phyloP scores from a whole-genome alignment of 1,140 invertebrate species.

The Steinernema khuongi region DNA sequence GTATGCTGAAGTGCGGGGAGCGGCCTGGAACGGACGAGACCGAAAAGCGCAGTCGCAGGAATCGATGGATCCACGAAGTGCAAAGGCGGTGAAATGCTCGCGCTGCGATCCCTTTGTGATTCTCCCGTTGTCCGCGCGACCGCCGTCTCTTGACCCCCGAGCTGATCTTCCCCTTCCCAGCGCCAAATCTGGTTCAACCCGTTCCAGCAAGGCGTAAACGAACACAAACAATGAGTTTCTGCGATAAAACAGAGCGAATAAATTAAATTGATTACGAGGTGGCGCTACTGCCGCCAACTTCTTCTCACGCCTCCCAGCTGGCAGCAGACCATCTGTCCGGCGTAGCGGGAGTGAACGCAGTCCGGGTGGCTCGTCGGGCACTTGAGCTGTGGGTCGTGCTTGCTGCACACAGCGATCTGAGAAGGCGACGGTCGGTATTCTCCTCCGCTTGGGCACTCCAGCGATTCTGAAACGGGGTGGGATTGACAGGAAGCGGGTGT shows the following conservation, averaged over 20 bases:
- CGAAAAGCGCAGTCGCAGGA: too few relatives aligned
- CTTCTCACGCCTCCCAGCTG: neutral
- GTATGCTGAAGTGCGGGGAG: too few relatives aligned
- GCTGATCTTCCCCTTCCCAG: neutral
- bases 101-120: neutral
- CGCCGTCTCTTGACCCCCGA: neutral
- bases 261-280: neutral
- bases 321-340: constrained; percentile 11
- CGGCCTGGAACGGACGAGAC: too few relatives aligned
- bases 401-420: constrained; percentile 4
- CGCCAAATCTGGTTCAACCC: constrained; percentile 10
- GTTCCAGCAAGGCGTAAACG: neutral
- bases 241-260: neutral
- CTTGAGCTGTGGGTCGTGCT: neutral
- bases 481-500: neutral
- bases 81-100: constrained; percentile 4
- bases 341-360: neutral
- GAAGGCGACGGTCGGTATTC: neutral
- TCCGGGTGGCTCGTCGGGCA: neutral
- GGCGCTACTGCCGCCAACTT: too few relatives aligned
- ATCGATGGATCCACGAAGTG: constrained; percentile 8
- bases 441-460: constrained; percentile 1
- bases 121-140: neutral
- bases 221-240: neutral
- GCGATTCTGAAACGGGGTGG: neutral